phyloP scores from a whole-genome alignment of 1,140 invertebrate genomes.

The Drosophila athabasca region DNA sequence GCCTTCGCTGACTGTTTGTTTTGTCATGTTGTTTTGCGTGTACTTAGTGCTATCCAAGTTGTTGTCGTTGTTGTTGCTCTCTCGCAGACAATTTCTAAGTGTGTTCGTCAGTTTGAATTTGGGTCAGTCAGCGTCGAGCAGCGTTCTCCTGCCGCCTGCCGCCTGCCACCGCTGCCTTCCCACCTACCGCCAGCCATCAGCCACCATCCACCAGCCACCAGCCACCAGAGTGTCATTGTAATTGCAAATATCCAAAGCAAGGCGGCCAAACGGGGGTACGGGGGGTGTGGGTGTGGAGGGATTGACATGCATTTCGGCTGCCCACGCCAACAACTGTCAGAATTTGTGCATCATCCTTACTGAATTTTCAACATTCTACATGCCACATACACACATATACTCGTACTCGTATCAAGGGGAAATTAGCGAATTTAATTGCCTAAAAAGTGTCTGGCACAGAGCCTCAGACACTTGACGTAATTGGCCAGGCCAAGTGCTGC shows the following conservation, averaged over 20 bases:
- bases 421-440: conserved; percentile 81
- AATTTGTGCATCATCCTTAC: conserved; percentile 54
- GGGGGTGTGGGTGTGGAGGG: conserved; percentile 6
- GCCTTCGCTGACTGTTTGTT: conserved; percentile 58
- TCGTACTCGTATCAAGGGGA: conserved; percentile 53
- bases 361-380: conserved; percentile 12
- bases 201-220: conserved; percentile 23
- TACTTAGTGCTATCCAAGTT: conserved; percentile 76
- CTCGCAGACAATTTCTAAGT: conserved; percentile 80
- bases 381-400: background rate
- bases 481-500: conserved; percentile 62
- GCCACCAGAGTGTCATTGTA: conserved; percentile 74
- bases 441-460: conserved; percentile 67
- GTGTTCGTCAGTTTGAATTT: conserved; percentile 66
- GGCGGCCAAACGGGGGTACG: conserved; percentile 10
- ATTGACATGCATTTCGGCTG: conserved; percentile 57
- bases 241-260: conserved; percentile 77
- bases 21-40: conserved; percentile 66
- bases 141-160: background rate
- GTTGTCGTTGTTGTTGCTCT: conserved; percentile 55
- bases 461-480: conserved; percentile 75
- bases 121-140: conserved; percentile 64
- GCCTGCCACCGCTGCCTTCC: background rate
- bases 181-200: conserved; percentile 21
- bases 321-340: conserved; percentile 74